Conservation (phyloP, 2,797 vertebrate species). For the Myripristis murdjan region DNA sequence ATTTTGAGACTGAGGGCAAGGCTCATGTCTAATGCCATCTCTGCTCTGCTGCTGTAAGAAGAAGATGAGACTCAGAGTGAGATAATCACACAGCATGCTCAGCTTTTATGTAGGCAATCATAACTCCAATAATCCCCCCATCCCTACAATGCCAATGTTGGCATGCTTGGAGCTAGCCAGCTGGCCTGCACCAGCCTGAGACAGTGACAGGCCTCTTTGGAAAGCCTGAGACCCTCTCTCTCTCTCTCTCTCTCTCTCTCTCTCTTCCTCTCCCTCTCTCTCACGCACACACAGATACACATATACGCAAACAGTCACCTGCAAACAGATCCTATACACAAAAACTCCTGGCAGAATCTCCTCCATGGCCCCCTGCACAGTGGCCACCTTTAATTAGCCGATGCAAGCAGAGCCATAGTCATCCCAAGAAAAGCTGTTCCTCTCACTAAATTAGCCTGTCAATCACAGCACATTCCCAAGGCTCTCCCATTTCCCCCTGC, state of each 20-base stretch:
- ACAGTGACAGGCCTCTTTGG: constrained; percentile 12
- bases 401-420: constrained; percentile 70
- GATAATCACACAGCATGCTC: constrained; percentile 62
- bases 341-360: constrained; percentile 6
- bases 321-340: constrained; percentile 25
- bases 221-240: constrained; percentile 3
- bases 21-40: constrained; percentile 59
- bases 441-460: constrained; percentile 86
- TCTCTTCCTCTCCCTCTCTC: neutral
- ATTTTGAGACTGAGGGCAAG: constrained; percentile 60
- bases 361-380: constrained; percentile 17
- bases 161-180: constrained; percentile 37
- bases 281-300: neutral
- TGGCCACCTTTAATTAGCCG: constrained; percentile 77
- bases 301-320: neutral
- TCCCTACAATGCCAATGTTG: constrained; percentile 47
- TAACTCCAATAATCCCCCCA: constrained; percentile 54
- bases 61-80: constrained; percentile 45
- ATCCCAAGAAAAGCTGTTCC: constrained; percentile 75
- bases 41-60: constrained; percentile 41
- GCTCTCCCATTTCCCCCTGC: constrained; percentile 78
- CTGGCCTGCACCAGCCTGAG: constrained; percentile 18
- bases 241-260: neutral
- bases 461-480: constrained; percentile 83
- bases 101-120: constrained; percentile 67